phyloP scores from a whole-genome alignment of 1,140 invertebrate genomes.

The Caenorhabditis latens region DNA sequence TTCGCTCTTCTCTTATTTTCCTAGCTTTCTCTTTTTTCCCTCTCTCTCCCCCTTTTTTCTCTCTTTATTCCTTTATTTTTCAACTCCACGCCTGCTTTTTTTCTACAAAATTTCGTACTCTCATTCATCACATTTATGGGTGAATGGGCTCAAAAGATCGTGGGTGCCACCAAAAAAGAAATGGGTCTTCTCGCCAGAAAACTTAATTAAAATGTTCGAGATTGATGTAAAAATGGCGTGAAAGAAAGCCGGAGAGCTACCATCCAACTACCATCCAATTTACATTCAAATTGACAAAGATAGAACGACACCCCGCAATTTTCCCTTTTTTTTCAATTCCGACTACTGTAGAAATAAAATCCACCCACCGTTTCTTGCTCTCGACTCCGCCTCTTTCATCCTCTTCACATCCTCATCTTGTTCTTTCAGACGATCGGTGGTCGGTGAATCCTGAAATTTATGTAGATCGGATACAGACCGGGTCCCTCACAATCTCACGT shows the following conservation, averaged over 20 bases:
- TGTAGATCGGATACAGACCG: slow-evolving; percentile 9
- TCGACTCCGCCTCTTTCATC: slow-evolving; percentile 1
- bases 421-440: slow-evolving; percentile 16
- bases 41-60: neutral
- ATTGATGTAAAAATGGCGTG: neutral
- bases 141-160: neutral
- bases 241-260: too few species aligned
- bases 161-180: neutral
- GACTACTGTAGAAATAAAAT: neutral
- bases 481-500: slow-evolving; percentile 14
- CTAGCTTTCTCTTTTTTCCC: neutral
- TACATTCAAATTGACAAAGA: neutral
- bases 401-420: neutral
- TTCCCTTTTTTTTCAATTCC: neutral
- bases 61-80: neutral
- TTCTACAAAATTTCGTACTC: slow-evolving; percentile 29
- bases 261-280: slow-evolving; percentile 14
- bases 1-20: neutral
- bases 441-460: slow-evolving; percentile 25
- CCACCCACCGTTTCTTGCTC: slow-evolving; percentile 1
- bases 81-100: neutral
- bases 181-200: neutral
- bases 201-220: neutral
- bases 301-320: slow-evolving; percentile 32
- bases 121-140: neutral